phyloP scores from a whole-genome alignment of 2,888 invertebrate species.

The Hyles lineata region DNA sequence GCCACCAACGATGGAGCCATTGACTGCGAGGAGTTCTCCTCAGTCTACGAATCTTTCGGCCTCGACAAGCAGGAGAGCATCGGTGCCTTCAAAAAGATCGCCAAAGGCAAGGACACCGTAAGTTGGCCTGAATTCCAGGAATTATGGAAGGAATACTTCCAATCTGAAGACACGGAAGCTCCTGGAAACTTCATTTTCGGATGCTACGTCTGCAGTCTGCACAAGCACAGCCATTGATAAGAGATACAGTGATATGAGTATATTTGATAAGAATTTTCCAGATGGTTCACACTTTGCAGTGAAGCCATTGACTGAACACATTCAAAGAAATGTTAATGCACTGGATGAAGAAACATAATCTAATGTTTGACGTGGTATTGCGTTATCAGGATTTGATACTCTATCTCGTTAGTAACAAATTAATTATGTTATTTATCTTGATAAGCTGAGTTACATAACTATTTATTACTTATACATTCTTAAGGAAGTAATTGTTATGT shows the following conservation, averaged over 20 bases:
- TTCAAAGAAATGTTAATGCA: not conserved
- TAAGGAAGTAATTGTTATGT: no score
- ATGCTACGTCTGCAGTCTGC: slow-evolving; percentile 51
- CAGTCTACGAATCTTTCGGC: slow-evolving; percentile 92
- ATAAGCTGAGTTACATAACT: no score
- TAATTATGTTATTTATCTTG: no score
- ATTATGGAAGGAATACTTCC: slow-evolving; percentile 94
- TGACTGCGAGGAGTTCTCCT: slow-evolving; percentile 92
- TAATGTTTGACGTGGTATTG: no score
- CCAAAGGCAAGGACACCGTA: slow-evolving; percentile 89
- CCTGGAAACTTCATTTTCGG: slow-evolving; percentile 94
- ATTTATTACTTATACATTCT: no score
- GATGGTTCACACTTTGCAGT: not conserved
- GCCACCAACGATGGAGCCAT: slow-evolving; percentile 91
- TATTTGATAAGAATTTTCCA: not conserved
- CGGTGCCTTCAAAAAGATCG: slow-evolving; percentile 91
- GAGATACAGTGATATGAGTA: not conserved
- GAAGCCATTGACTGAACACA: not conserved
- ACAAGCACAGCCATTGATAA: slow-evolving; percentile 44
- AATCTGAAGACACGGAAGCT: slow-evolving; percentile 90
- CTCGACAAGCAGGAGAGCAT: slow-evolving; percentile 89
- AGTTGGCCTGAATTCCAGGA: slow-evolving; percentile 90
- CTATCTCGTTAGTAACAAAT: no score
- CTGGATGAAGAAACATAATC: not conserved
- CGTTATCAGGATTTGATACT: no score